Base-by-base conservation (phyloP, 1,140 invertebrate genomes). In the Planococcus citri region DNA sequence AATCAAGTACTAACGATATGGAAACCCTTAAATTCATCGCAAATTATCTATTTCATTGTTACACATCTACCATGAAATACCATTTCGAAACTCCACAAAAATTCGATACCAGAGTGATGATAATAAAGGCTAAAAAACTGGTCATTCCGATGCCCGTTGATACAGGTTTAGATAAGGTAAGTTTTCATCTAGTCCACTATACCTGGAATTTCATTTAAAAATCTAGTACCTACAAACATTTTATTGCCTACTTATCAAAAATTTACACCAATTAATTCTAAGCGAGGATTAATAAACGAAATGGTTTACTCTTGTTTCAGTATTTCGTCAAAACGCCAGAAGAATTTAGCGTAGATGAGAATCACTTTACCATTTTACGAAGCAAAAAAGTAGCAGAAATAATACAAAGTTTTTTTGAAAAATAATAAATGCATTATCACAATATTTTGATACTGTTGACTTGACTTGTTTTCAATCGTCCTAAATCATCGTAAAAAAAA, bases 331-430 rank as follows among this genome's bases (percentile, higher is more conserved):
- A 2, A 6, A 12, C 60, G 10, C 60, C 60, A 17, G 60, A 24
- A 24, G 60, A 64, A 64, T 25, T 6, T 27, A 24, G 9, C 17
- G 22, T 64, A 10, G 60, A 64, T 10, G 60, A 64, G 20, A 64
- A 64, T 64, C 60, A 64, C 24, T 64, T 64, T 21, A 64, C 60
- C 22, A 64, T 64, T 25, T 27, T 64, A 24, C 3, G 25, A 12
- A 64, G 22, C 22, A 27, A 64, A 64, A 64, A 64, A 64, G 25
- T 27, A 14, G 60, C 60, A 4, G 60, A 64, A 20, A 64, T 64
- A 2, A 64, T 64, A 24, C 6, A 64, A 14, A 24, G 17, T 4
- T 25, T 64, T 25, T 60, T 64, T 64, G 17, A 24, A 64, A 17
- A 27, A 64, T 10, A 64, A 27, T 27, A 24, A 17, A 64, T 27